A percentile compares a stretch with the other conserved stretches of the same genome.
These are phyloP conservation scores for Neosalanx taihuensis DNA, from an alignment of 2,797 vertebrate genomes.

Conservation along the genomic window DNA sequence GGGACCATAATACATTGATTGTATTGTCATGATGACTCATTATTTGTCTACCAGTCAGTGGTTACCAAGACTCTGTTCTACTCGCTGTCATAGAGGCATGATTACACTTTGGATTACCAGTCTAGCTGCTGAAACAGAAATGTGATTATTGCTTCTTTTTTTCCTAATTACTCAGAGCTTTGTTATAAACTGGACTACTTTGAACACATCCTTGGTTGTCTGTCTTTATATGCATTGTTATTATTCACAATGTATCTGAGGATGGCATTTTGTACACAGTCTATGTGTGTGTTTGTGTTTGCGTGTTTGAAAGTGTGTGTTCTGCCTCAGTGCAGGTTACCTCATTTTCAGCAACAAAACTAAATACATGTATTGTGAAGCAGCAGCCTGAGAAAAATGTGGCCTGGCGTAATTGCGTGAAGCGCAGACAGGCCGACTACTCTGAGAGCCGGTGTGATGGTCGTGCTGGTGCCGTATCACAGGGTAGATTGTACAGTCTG, in stretches of 20 bases:
- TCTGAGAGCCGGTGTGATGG: conserved; percentile 18
- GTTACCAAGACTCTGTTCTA: conserved; percentile 7
- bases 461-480: conserved; percentile 29
- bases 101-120: conserved; percentile 37
- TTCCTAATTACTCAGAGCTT: conserved; percentile 13
- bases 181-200: conserved; percentile 46
- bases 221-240: background rate
- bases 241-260: background rate
- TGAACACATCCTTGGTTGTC: conserved; percentile 27
- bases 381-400: conserved; percentile 31
- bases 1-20: background rate
- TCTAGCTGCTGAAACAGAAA: conserved; percentile 35
- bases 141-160: conserved; percentile 40
- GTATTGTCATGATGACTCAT: background rate
- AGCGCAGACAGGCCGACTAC: conserved; percentile 17
- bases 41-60: conserved; percentile 6
- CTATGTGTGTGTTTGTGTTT: background rate
- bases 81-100: conserved; percentile 11
- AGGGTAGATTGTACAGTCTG: conserved; percentile 9
- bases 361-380: conserved; percentile 18
- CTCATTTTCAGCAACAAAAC: conserved; percentile 8
- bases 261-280: background rate
- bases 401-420: conserved; percentile 24
- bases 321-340: conserved; percentile 15
- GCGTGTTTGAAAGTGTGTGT: conserved; percentile 5